phyloP scores from a whole-genome alignment of 2,888 invertebrate genomes.

The Macrophya alboannulata region DNA sequence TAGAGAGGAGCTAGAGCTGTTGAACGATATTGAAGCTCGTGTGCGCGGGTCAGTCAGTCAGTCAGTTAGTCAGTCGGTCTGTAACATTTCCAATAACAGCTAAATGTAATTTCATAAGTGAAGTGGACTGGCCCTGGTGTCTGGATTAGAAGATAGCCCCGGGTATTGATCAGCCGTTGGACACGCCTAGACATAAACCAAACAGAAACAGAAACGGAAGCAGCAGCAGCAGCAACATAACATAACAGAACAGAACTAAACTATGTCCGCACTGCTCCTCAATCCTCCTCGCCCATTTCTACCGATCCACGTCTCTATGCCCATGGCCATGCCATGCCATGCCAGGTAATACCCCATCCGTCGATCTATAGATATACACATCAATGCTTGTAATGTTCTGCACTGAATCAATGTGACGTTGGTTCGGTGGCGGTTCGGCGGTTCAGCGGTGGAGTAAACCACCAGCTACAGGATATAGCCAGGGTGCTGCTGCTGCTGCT shows the following conservation, averaged over 20 bases:
- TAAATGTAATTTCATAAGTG: conserved; percentile 67
- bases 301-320: neutral
- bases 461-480: neutral
- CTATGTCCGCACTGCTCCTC: conserved; percentile 35
- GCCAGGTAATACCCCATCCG: conserved; percentile 6
- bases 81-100: conserved; percentile 55
- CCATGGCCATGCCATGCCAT: neutral
- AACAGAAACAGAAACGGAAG: conserved; percentile 68
- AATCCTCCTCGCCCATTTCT: neutral
- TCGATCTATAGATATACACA: conserved; percentile 40
- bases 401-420: conserved; percentile 53
- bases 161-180: conserved; percentile 59
- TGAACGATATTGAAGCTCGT: conserved; percentile 16
- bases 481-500: neutral
- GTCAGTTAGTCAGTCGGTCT: conserved; percentile 15
- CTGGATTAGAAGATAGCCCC: conserved; percentile 54
- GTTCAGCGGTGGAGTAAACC: conserved; percentile 19
- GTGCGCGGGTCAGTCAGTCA: neutral
- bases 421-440: neutral
- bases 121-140: conserved; percentile 56
- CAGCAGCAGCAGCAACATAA: neutral
- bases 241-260: neutral
- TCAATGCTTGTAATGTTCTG: conserved; percentile 53
- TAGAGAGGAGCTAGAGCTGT: neutral
- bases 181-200: conserved; percentile 78